Base-by-base conservation (phyloP, 1,140 invertebrate species). In the Eufriesea mexicana region DNA sequence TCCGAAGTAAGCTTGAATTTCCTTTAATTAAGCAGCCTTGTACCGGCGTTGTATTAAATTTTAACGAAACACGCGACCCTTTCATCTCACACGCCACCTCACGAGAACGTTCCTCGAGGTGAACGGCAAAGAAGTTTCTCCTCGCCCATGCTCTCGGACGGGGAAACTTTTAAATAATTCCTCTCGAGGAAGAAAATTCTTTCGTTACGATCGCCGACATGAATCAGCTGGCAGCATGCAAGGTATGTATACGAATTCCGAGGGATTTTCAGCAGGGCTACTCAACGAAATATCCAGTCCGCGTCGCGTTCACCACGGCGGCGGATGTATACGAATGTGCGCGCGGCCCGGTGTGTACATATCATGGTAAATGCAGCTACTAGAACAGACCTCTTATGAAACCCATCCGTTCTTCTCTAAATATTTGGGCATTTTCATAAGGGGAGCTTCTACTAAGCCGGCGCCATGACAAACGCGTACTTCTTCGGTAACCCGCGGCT, bases 371-470 rank as follows among this genome's bases (percentile, higher is more conserved):
- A 67, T 66, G 78, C 77, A 84, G 70, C 49, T 16, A 74, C 49
- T 72, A 8, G 71, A 75, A 64, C 79, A 86, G 86, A 77, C 49
- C 67, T 62, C 72, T 84, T 73, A 81, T 66, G 80, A 86, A 87
- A 80, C n/a, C 71, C 78, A 82, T 89, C 61, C 75, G 74, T 84
- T 70, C 68, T 73, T 70, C 25, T 74, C 75, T 70, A 89, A 85
- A 89, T 86, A 89, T 89, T 89, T 89, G 75, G 82, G 55, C 62
- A 77, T 83, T 89, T 89, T 89, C 79, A 84, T 76, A 82, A 89
- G 66, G 47, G 82, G 49, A 61, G 35, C 14, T 16, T 45, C 59
- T 16, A 23, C 14, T 28, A 67, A 70, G 70, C 59, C 10, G 28
- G 42, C 14, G 9, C 79, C 62, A 64, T 79, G 84, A 74, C 80